Evolutionary conservation across 2,113 vertebrate species (phyloP).

Genomic region (Mus pahari): DNA sequence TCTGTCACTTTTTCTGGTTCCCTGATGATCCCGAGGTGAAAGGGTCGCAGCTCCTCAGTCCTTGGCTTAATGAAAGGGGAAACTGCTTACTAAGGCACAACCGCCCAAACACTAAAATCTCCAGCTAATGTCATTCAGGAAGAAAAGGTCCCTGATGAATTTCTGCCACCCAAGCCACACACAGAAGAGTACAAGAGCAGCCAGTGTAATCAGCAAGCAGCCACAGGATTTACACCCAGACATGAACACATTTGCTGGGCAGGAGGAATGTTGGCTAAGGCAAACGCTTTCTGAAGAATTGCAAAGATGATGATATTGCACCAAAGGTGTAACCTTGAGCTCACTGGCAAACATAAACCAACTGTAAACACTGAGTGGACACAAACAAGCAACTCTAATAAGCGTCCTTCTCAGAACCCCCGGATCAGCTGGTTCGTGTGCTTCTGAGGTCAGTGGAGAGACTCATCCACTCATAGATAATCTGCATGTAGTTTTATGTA

Average conservation of each 20-base stretch:
- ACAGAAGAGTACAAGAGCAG: slow-evolving; percentile 58
- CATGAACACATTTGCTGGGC: slow-evolving; percentile 61
- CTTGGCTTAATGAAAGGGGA: slow-evolving; percentile 28
- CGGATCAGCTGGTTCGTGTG: background rate
- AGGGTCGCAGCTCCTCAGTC: background rate
- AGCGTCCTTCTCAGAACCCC: slow-evolving; percentile 45
- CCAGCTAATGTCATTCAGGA: slow-evolving; percentile 66
- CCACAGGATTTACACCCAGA: slow-evolving; percentile 76
- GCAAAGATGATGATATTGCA: slow-evolving; percentile 78
- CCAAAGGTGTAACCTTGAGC: slow-evolving; percentile 76
- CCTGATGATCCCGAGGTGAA: background rate
- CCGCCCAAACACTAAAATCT: background rate
- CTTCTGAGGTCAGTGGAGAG: slow-evolving; percentile 52
- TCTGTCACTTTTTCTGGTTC: slow-evolving; percentile 43
- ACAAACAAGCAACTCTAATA: slow-evolving; percentile 43
- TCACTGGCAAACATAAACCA: slow-evolving; percentile 57
- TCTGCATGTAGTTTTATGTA: slow-evolving; percentile 51
- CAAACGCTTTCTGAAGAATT: slow-evolving; percentile 73
- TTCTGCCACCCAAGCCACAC: slow-evolving; percentile 28
- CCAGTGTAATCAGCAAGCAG: slow-evolving; percentile 70
- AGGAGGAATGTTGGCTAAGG: slow-evolving; percentile 70
- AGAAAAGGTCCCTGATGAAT: slow-evolving; percentile 71
- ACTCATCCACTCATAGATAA: slow-evolving; percentile 16
- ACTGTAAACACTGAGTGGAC: slow-evolving; percentile 67
- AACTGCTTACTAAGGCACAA: slow-evolving; percentile 54